These are phyloP conservation scores for Calephelis nemesis DNA, from an alignment of 1,140 invertebrate species.

Conservation along the genomic window DNA sequence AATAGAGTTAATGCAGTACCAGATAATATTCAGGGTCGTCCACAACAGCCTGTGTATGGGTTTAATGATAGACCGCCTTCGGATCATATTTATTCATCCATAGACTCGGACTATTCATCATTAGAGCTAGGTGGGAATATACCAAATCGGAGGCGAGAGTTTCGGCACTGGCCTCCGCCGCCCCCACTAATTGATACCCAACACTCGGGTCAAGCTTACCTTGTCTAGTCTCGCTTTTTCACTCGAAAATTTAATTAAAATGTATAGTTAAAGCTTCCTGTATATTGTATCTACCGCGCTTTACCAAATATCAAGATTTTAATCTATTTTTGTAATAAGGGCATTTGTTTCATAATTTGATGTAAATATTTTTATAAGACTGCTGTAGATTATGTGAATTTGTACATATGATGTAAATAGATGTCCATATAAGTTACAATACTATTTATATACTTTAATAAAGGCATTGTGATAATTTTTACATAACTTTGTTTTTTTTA, in stretches of 20 bases:
- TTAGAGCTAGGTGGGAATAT: conserved; percentile 71
- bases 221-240: conserved; percentile 72
- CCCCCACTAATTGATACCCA: conserved; percentile 69
- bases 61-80: conserved; percentile 83
- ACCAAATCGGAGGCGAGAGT: conserved; percentile 62
- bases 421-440: conserved; percentile 78
- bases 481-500: conserved; percentile 43
- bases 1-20: conserved; percentile 53
- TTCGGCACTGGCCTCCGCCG: conserved; percentile 69
- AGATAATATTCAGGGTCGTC: conserved; percentile 58
- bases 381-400: conserved; percentile 77
- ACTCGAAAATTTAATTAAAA: conserved; percentile 50
- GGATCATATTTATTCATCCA: conserved; percentile 92
- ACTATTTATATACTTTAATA: conserved; percentile 80
- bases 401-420: conserved; percentile 75
- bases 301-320: conserved; percentile 76
- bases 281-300: conserved; percentile 72
- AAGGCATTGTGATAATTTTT: conserved; percentile 79
- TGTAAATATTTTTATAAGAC: conserved; percentile 80
- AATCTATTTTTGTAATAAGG: conserved; percentile 77
- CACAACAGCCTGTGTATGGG: conserved; percentile 61
- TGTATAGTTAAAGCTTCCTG: conserved; percentile 72
- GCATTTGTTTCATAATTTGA: conserved; percentile 65
- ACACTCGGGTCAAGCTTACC: conserved; percentile 70
- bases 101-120: conserved; percentile 89